Evolutionary conservation across 2,113 vertebrate species (phyloP).

Genomic region (Prionailurus bengalensis): DNA sequence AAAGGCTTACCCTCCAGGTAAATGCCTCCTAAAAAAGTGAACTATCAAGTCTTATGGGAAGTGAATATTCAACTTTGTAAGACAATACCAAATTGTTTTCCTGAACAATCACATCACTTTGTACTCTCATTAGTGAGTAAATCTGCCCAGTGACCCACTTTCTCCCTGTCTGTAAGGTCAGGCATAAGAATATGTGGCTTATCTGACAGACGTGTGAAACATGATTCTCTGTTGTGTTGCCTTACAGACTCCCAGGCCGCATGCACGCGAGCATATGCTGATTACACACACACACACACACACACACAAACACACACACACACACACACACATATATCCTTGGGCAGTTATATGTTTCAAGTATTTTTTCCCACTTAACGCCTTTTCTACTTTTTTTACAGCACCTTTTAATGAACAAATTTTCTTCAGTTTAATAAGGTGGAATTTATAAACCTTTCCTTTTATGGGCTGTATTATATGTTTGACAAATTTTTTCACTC

Average conservation of each 20-base stretch:
- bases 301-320: not conserved
- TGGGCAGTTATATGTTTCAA: not conserved
- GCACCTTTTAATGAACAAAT: not conserved
- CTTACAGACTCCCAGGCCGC: not conserved
- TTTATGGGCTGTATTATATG: not conserved
- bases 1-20: not conserved
- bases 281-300: not conserved
- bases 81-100: not conserved
- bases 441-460: not conserved
- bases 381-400: constrained; percentile 27
- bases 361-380: not conserved
- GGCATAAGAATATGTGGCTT: not conserved
- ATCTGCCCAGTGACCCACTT: not conserved
- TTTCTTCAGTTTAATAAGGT: not conserved
- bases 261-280: accelerated
- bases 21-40: not conserved
- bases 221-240: not conserved
- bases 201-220: not conserved
- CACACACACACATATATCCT: not conserved
- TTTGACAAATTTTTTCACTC: not conserved
- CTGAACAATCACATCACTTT: not conserved
- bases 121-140: not conserved
- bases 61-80: not conserved
- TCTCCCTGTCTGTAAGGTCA: not conserved
- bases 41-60: not conserved